Base-by-base conservation (phyloP, 2,888 invertebrate species). In the Coenonympha arcania region DNA sequence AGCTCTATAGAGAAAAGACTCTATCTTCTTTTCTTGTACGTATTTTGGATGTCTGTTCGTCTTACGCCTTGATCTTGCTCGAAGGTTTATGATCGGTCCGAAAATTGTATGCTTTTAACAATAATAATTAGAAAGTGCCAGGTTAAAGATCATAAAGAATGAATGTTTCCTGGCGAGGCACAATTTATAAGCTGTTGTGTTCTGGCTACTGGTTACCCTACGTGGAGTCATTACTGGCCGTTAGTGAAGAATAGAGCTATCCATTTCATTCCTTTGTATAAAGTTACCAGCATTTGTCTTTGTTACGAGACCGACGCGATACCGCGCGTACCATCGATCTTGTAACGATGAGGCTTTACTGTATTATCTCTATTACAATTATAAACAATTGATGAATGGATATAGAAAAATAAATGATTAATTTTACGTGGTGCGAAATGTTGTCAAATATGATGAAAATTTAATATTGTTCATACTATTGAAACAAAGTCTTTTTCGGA, bases 201-300 rank as follows among this genome's bases (percentile, higher is more conserved):
- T 39, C 47, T 50, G 50, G 50, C 54, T 54, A 54, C 54, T 47
- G 65, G 65, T 65, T 44, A 54, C 62, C 62, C 66, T 66, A 73
- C 76, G 75, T 68, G 75, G 73, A 79, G 69, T 80, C 76, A 78
- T 77, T 82, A 79, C 72, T 65, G 64, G 56, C 64, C 62, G 63
- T 62, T 57, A 56, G 66, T 73, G 69, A 80, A 80, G 80, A 82
- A 80, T 77, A 76, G 79, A 77, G 40, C 49, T 53, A 57, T 57
- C 51, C 50, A 52, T 56, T 44, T 52, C 73, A 75, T 71, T 73
- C 69, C 74, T 77, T 80, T 78, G 74, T 76, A 64, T 62, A 61
- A 71, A 75, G 77, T 73, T 70, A 69, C 70, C 66, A 67, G 69
- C 71, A 79, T 80, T 81, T 74, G 76, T 81, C 79, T 80, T 71